These are phyloP conservation scores for Tachycineta bicolor DNA, from an alignment of 2,113 vertebrate genomes.

Conservation along the genomic window DNA sequence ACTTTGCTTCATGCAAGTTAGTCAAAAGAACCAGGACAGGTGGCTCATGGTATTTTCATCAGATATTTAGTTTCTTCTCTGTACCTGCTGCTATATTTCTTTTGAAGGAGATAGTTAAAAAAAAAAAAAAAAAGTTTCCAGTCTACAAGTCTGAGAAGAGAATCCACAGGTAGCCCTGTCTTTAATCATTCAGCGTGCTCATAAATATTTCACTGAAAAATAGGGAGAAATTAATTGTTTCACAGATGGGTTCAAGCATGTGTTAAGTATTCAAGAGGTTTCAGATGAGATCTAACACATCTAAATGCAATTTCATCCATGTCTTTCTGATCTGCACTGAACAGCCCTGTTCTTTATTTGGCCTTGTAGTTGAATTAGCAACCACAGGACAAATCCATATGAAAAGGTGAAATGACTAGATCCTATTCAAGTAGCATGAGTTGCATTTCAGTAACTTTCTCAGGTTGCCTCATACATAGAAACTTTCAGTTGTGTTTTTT, in stretches of 20 bases:
- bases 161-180: not conserved
- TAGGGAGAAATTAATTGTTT: not conserved
- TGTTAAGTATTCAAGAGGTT: slow-evolving; percentile 28
- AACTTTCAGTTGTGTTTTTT: not conserved
- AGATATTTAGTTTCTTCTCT: not conserved
- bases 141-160: not conserved
- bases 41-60: slow-evolving; percentile 6
- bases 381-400: not conserved
- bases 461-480: not conserved
- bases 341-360: not conserved
- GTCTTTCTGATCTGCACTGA: not conserved
- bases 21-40: slow-evolving; percentile 36
- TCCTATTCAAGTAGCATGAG: not conserved
- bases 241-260: not conserved
- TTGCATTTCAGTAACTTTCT: not conserved
- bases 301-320: not conserved
- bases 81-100: not conserved
- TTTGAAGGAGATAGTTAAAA: not conserved
- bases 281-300: not conserved
- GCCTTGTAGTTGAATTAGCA: not conserved
- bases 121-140: not conserved
- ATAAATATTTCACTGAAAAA: slow-evolving; percentile 10
- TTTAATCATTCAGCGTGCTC: not conserved
- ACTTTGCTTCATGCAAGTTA: slow-evolving; percentile 4
- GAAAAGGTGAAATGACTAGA: not conserved